Evolutionary conservation across 2,797 vertebrate genomes (phyloP).

Genomic region (Schizopygopsis malacanthus): DNA sequence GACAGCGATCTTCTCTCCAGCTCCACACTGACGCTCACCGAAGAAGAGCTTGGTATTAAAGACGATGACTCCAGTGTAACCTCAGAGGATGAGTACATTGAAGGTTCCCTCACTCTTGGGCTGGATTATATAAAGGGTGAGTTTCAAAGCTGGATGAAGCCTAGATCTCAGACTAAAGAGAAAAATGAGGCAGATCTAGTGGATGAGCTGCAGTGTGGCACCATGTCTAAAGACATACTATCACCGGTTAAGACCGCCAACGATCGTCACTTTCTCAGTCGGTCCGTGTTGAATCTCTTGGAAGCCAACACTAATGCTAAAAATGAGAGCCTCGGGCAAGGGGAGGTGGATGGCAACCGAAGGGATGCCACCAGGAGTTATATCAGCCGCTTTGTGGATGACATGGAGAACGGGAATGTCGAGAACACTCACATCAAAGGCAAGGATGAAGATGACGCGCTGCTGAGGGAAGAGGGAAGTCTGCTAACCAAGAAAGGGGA

Average conservation of each 20-base stretch:
- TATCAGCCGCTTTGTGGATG: conserved; percentile 85
- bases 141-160: conserved; percentile 90
- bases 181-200: conserved; percentile 81
- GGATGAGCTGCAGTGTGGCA: conserved; percentile 84
- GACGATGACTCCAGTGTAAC: conserved; percentile 87
- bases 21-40: conserved; percentile 95
- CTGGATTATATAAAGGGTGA: conserved; percentile 93
- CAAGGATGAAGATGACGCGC: conserved; percentile 76
- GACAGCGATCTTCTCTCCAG: conserved; percentile 96
- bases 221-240: conserved; percentile 70
- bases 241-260: conserved; percentile 71
- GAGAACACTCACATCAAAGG: conserved; percentile 76
- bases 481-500: conserved; percentile 75
- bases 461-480: conserved; percentile 76
- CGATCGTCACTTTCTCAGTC: conserved; percentile 76
- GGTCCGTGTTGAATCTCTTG: conserved; percentile 71
- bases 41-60: conserved; percentile 92
- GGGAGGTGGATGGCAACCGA: conserved; percentile 70
- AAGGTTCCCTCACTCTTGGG: conserved; percentile 85
- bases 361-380: conserved; percentile 74
- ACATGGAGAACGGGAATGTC: conserved; percentile 95
- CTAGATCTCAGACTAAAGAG: conserved; percentile 79
- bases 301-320: conserved; percentile 80
- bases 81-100: conserved; percentile 90
- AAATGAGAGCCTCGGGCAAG: conserved; percentile 63